phyloP scores from a whole-genome alignment of 1,140 invertebrate species.

The Drosophila teissieri region DNA sequence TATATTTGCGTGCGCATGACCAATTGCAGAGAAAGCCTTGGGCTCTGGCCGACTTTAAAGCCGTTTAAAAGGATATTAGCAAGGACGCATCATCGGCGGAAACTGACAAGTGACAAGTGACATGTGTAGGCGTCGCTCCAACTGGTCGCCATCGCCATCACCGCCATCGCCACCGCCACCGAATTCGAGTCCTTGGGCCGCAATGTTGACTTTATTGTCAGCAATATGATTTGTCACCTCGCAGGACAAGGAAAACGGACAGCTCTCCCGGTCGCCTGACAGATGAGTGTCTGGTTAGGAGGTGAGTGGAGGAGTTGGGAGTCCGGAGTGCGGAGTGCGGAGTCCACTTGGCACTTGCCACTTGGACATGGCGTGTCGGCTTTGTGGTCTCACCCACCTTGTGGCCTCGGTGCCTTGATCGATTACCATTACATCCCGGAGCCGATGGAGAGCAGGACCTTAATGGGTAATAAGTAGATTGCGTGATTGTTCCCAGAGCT shows the following conservation, averaged over 20 bases:
- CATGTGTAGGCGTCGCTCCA: conserved; percentile 47
- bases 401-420: conserved; percentile 56
- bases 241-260: conserved; percentile 26
- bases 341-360: conserved; percentile 8
- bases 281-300: conserved; percentile 48
- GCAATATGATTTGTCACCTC: conserved; percentile 77
- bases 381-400: conserved; percentile 46
- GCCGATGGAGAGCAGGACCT: conserved; percentile 42
- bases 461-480: conserved; percentile 83
- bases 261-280: conserved; percentile 31
- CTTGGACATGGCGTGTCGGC: conserved; percentile 25
- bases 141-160: conserved; percentile 27
- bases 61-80: conserved; percentile 51
- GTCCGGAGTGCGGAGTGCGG: no score
- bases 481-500: conserved; percentile 65
- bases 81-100: conserved; percentile 6
- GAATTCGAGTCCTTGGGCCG: conserved; percentile 46
- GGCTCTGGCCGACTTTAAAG: conserved; percentile 39
- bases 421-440: conserved; percentile 52
- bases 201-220: conserved; percentile 72
- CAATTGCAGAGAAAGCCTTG: conserved; percentile 40
- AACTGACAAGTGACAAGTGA: conserved; percentile 34
- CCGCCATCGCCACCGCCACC: not conserved
- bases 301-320: conserved; percentile 6
- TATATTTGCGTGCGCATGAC: conserved; percentile 71